Conservation (phyloP, 2,797 vertebrate species). For the Phoebastria nigripes region DNA sequence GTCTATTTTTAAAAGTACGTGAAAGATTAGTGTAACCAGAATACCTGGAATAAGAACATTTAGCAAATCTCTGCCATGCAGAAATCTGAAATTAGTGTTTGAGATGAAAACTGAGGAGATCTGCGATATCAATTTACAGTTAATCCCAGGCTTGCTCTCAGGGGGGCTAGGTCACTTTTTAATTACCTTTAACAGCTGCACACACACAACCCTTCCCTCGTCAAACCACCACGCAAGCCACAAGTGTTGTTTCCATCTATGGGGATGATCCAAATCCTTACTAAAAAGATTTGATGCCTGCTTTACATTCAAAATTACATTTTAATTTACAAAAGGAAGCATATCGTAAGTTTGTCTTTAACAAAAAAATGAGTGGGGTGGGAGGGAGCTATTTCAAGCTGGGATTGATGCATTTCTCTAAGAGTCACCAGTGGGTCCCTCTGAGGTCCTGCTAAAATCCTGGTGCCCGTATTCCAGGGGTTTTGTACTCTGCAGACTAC, state of each 20-base stretch:
- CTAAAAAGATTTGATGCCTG: neutral
- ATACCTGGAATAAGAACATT: neutral
- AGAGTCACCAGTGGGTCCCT: neutral
- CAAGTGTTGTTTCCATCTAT: neutral
- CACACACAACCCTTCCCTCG: neutral
- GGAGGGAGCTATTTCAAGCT: neutral
- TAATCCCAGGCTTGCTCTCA: neutral
- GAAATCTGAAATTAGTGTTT: neutral
- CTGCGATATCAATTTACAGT: neutral
- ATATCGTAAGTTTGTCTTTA: neutral
- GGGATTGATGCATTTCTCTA: neutral
- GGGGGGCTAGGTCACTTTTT: neutral
- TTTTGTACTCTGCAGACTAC: neutral
- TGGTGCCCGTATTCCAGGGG: neutral
- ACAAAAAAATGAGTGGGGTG: rapidly evolving
- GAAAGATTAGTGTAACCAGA: neutral
- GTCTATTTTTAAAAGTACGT: neutral
- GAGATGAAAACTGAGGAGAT: neutral
- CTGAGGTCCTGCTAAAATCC: neutral
- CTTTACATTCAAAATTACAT: neutral
- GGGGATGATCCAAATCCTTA: neutral
- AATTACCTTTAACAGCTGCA: conserved; percentile 39
- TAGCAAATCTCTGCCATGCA: neutral
- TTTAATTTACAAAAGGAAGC: neutral
- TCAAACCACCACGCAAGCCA: neutral